phyloP scores from a whole-genome alignment of 1,140 invertebrate species.

The Drosophila grimshawi region DNA sequence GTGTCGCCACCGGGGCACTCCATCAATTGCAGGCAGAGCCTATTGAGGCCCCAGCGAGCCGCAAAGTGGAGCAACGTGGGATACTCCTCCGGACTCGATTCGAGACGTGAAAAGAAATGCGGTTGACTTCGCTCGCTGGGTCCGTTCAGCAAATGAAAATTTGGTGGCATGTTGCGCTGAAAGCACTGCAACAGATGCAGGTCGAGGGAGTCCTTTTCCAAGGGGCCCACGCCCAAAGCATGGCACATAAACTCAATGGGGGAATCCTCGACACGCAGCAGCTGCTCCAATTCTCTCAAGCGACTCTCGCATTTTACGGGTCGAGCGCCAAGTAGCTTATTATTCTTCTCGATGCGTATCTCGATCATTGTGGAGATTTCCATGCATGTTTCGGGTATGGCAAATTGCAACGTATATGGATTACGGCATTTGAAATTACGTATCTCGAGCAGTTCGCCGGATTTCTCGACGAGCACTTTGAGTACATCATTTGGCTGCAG shows the following conservation, averaged over 20 bases:
- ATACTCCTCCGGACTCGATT: constrained; percentile 89
- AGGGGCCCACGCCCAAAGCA: constrained; percentile 91
- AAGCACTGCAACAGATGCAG: constrained; percentile 92
- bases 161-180: constrained; percentile 91
- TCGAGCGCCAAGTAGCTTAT: constrained; percentile 89
- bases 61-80: constrained; percentile 95
- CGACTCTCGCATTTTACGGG: constrained; percentile 94
- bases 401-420: constrained; percentile 92
- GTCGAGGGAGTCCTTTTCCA: constrained; percentile 91
- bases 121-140: constrained; percentile 84
- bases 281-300: constrained; percentile 91
- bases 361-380: constrained; percentile 93
- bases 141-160: constrained; percentile 90
- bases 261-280: constrained; percentile 90
- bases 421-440: constrained; percentile 90
- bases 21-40: constrained; percentile 91
- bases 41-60: constrained; percentile 92
- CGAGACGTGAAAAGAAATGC: constrained; percentile 74
- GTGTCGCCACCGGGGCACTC: constrained; percentile 93
- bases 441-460: constrained; percentile 91
- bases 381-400: constrained; percentile 91
- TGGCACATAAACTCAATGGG: constrained; percentile 95
- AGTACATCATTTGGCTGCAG: constrained; percentile 90
- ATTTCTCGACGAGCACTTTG: constrained; percentile 91
- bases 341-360: constrained; percentile 91